Evolutionary conservation across 1,140 invertebrate genomes (phyloP), one percentile per base, ranked within the genome.

Genomic region (Trichonephila inaurata): DNA sequence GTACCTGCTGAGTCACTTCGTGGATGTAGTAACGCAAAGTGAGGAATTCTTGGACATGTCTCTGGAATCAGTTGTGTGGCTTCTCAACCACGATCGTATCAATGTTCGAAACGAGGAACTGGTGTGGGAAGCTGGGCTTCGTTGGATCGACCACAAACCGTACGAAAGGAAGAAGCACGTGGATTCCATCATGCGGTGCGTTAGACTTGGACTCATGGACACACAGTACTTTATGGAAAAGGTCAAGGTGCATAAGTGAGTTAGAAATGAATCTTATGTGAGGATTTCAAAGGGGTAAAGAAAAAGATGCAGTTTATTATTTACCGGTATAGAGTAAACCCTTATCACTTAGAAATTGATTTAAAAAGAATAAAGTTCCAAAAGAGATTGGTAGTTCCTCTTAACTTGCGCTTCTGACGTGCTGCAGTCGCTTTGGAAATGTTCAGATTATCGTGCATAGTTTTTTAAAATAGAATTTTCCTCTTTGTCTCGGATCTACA

Each of bases 151-250:
- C 81, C 94, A 96, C 77, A 97, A 18, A 21, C 96, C 97, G 0
- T 96, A 97, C n/a, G 95, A 95, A 8, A 96, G 97, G 14, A 97
- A 97, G 95, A 95, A 96, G 51, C 96, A 97, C 94, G 97, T 98
- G 10, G 97, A 97, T 0, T 96, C 97, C 60, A 95, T 99, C 0
- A 97, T 99, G 96, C 97, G 97, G 66, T 97, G 97, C 90, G 97
- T 98, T 94, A 96, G 98, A 28, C 96, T 99, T 3, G 98, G 98
- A 8, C 96, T 99, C 1, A 96, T 99, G 95, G 97, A 98, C 89
- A 98, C 98, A 0, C 97, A 98, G 92, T 98, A 97, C 95, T 97
- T 98, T 95, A 95, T 97, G 40, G 97, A 97, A 95, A 96, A 97
- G 93, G 97, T 97, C 0, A 97, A 97, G 94, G 96, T 97, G 91